phyloP scores from a whole-genome alignment of 2,888 invertebrate genomes.

The Sphecodes monilicornis region DNA sequence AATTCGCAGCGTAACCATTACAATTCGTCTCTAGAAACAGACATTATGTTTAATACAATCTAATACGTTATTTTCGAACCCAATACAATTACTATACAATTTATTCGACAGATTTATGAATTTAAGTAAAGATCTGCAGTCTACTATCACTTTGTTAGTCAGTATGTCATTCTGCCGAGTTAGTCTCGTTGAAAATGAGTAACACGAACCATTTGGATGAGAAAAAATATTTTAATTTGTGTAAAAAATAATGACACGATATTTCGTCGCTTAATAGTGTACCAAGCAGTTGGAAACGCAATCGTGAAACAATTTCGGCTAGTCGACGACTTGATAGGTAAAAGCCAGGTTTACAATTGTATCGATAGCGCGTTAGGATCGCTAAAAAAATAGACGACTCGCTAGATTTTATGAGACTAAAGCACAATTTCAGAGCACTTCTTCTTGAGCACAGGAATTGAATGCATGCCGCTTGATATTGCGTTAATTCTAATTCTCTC shows the following conservation, averaged over 20 bases:
- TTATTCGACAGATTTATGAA: not conserved
- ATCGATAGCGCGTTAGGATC: constrained; percentile 20
- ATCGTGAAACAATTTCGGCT: constrained; percentile 17
- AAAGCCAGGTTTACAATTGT: constrained; percentile 18
- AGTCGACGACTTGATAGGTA: constrained; percentile 14
- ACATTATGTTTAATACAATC: not conserved
- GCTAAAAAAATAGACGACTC: not conserved
- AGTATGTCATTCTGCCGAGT: not conserved
- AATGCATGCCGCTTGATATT: constrained; percentile 18
- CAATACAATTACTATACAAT: not conserved
- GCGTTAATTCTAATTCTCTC: not conserved
- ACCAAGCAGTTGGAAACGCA: not conserved
- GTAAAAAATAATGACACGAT: not conserved
- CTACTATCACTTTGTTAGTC: not conserved
- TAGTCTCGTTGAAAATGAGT: too few species aligned
- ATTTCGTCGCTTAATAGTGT: not conserved
- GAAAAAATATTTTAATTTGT: not conserved
- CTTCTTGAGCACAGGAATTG: constrained; percentile 38
- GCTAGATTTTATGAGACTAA: not conserved
- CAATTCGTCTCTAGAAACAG: too few species aligned
- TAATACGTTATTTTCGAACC: not conserved
- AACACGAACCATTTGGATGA: not conserved
- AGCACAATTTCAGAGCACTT: constrained; percentile 22
- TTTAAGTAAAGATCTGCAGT: not conserved
- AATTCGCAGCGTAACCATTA: not conserved